Percentiles rank a stretch among this genome's conserved stretches.
Evolutionary conservation across 2,113 vertebrate genomes (phyloP).

Genomic region (Gallinago undulata): DNA sequence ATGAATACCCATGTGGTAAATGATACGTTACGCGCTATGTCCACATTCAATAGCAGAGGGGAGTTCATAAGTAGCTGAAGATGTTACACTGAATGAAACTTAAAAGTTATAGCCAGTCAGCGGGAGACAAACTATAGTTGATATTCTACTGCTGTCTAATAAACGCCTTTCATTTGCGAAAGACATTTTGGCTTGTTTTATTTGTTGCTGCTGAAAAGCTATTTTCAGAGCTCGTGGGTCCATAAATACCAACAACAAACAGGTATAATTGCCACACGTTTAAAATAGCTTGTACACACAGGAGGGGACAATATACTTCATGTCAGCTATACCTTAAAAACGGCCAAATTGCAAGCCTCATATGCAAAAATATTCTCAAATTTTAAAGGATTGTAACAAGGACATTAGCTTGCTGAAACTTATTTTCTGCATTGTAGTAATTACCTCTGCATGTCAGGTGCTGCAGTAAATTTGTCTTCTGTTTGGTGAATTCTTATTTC

Average conservation of each 20-base stretch:
- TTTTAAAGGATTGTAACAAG: not conserved
- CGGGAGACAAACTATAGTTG: not conserved
- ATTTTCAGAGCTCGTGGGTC: not conserved
- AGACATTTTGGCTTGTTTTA: slow-evolving; percentile 6
- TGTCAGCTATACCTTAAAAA: not conserved
- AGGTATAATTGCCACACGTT: not conserved
- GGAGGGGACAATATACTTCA: not conserved
- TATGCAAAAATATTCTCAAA: not conserved
- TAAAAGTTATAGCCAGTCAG: not conserved
- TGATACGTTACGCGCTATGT: rapidly evolving
- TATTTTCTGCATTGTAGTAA: slow-evolving; percentile 43
- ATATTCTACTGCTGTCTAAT: not conserved
- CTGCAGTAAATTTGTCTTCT: slow-evolving; percentile 37
- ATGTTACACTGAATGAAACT: not conserved
- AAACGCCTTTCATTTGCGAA: not conserved
- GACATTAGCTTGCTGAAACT: slow-evolving; percentile 25
- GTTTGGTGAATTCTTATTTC: slow-evolving; percentile 19
- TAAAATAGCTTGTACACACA: not conserved
- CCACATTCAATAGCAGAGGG: rapidly evolving
- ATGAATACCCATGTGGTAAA: not conserved
- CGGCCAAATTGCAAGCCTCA: not conserved
- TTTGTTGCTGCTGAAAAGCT: not conserved
- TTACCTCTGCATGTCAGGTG: slow-evolving; percentile 44
- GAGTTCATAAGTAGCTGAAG: not conserved
- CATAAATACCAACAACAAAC: slow-evolving; percentile 2